phyloP scores from a whole-genome alignment of 2,797 vertebrate species.

The Ibycter americanus region DNA sequence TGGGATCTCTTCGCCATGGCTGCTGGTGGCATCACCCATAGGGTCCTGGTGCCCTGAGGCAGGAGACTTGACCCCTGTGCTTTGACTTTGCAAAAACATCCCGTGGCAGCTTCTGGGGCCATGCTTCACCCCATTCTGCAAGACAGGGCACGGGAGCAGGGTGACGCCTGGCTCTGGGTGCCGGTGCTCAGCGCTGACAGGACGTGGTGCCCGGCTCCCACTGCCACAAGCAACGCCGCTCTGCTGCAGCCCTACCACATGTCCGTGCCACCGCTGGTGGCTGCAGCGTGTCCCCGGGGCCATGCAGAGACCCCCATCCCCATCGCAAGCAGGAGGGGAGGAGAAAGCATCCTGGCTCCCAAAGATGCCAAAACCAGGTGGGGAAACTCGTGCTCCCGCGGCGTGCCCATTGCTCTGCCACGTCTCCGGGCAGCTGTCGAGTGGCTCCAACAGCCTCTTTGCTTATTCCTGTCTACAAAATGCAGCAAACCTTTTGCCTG shows the following conservation, averaged over 20 bases:
- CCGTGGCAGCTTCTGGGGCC: neutral
- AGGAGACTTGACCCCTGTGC: neutral
- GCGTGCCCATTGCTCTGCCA: accelerated
- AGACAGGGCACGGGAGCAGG: accelerated
- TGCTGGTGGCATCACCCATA: neutral
- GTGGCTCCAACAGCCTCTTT: neutral
- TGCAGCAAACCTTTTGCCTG: accelerated
- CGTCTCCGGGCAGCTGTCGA: accelerated
- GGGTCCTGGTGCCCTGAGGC: neutral
- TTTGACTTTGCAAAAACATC: neutral
- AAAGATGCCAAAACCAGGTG: neutral
- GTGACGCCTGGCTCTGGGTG: neutral
- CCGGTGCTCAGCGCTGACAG: accelerated
- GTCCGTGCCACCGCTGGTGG: accelerated
- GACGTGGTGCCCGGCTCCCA: neutral
- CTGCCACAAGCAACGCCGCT: accelerated
- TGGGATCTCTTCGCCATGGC: neutral
- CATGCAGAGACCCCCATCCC: neutral
- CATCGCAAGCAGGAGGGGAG: neutral
- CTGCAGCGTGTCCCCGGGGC: neutral
- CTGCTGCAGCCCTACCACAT: neutral
- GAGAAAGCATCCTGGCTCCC: neutral
- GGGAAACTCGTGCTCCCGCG: accelerated
- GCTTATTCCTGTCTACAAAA: neutral
- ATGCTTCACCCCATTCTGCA: neutral